Evolutionary conservation across 2,113 vertebrate species (phyloP), one percentile per base, ranked within the genome.

Genomic region (Seriola quinqueradiata): DNA sequence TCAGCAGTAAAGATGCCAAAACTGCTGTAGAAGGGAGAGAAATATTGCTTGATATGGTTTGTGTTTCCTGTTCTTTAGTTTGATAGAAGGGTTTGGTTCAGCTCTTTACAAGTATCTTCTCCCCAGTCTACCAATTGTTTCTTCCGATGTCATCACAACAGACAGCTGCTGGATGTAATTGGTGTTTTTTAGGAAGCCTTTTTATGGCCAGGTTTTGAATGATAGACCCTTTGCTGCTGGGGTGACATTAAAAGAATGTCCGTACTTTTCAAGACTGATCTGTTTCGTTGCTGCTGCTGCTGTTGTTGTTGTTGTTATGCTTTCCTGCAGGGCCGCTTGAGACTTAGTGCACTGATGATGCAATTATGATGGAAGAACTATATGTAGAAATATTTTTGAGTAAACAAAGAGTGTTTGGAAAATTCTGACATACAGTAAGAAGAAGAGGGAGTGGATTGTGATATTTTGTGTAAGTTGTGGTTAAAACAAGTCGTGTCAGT

Each of bases 191-290:
- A 25, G 7, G 21, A 40, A 70, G 21, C 21, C n/a, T 23, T 40
- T 75, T 75, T 55, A 65, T n/a, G 40, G 46, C 34, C 60, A 40
- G 57, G 7, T 44, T 82, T 52, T 77, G 21, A 70, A 70, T 70
- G 13, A 70, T 21, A 25, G 42, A 58, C 42, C 10, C 13, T 82
- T 70, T 58, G 17, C 36, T 75, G 46, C 32, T 28, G 12, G 48
- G 52, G n/a, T 17, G 28, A 69, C 57, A 28, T 36, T 52, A 61
- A 63, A 76, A 55, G 34, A 66, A 55, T 23, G n/a, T 67, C 25
- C 4, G 0, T 57, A 57, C 28, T 52, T 63, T 69, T 65, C 50
- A 60, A 32, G 23, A 63, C 52, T 70, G 67, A 52, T 71, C 3
- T 38, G 16, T 32, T 75, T 59, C 9, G 13, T 10, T 42, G 21